Conservation (phyloP, 2,888 invertebrate species). For the Calameuta idolon region DNA sequence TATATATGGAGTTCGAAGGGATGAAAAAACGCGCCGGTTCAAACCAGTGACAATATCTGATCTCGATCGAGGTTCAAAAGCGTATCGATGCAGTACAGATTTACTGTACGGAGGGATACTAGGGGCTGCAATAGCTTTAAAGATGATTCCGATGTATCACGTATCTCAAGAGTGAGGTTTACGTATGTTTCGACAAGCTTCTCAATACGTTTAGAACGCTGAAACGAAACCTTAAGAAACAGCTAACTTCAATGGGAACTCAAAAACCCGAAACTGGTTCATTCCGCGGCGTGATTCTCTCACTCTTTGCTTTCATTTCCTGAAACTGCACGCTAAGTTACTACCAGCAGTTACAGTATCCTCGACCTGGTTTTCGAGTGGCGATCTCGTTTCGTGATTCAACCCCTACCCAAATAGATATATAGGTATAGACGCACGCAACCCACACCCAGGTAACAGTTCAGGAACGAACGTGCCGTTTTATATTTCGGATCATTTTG, state of each 20-base stretch:
- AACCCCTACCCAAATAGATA: background rate
- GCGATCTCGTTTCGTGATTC: background rate
- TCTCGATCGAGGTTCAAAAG: background rate
- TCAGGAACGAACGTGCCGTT: background rate
- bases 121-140: background rate
- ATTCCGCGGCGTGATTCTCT: background rate
- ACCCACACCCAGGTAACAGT: background rate
- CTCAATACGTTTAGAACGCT: background rate
- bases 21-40: background rate
- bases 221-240: background rate
- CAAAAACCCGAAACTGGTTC: background rate
- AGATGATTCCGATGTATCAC: background rate
- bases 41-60: background rate
- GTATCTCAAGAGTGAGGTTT: background rate
- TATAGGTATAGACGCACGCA: background rate
- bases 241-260: background rate
- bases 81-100: background rate
- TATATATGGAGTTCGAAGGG: background rate
- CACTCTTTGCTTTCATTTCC: background rate
- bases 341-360: conserved; percentile 1
- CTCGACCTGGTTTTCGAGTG: conserved; percentile 9
- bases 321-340: background rate
- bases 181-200: background rate
- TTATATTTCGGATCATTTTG: background rate
- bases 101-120: background rate